Evolutionary conservation across 2,888 invertebrate genomes (phyloP).

Genomic region (Chrysodeixis includens): DNA sequence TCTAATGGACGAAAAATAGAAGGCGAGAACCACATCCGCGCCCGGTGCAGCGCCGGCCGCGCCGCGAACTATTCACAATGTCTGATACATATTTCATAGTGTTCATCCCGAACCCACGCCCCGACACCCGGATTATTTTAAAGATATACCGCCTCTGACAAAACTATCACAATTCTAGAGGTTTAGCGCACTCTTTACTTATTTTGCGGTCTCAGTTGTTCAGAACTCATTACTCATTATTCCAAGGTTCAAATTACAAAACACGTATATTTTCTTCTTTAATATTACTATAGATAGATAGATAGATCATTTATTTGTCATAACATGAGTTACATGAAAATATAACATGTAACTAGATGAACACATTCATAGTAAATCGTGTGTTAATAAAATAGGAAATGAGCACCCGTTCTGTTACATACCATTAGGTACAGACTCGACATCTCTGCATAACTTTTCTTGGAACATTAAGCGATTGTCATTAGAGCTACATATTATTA

Average conservation of each 20-base stretch:
- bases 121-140: conserved; percentile 62
- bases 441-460: neutral
- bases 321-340: too few relatives aligned
- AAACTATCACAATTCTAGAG: conserved; percentile 44
- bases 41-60: conserved; percentile 20
- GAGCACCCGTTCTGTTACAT: neutral
- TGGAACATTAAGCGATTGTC: neutral
- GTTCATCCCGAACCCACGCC: conserved; percentile 58
- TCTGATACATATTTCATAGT: conserved; percentile 79
- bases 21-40: conserved; percentile 19
- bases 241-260: neutral
- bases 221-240: neutral
- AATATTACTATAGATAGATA: too few relatives aligned
- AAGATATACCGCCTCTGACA: conserved; percentile 56
- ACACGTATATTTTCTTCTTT: neutral
- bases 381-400: neutral
- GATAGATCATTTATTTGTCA: too few relatives aligned
- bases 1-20: conserved; percentile 15
- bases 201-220: conserved; percentile 17
- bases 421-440: neutral
- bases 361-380: neutral
- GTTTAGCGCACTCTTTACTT: conserved; percentile 26
- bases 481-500: neutral
- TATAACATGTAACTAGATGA: too few relatives aligned
- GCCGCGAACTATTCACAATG: conserved; percentile 71